Evolutionary conservation across 2,113 vertebrate genomes (phyloP).

Genomic region (Petaurus breviceps): DNA sequence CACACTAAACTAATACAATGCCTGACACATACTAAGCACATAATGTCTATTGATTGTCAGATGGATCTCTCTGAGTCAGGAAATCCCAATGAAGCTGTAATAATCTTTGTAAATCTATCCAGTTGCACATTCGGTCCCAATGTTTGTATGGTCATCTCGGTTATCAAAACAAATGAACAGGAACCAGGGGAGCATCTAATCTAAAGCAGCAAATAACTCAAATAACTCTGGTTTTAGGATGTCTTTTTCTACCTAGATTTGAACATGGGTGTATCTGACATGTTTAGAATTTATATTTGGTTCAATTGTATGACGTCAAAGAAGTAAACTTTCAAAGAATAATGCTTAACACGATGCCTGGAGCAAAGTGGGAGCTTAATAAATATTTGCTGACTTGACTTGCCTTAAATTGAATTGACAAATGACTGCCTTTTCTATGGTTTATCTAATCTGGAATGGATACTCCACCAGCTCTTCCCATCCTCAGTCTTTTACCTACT

Average conservation of each 20-base stretch:
- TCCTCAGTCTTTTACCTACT: not conserved
- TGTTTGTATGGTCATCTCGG: not conserved
- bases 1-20: not conserved
- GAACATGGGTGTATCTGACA: not conserved
- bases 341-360: not conserved
- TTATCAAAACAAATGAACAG: not conserved
- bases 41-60: not conserved
- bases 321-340: too few species aligned
- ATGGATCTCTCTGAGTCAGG: not conserved
- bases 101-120: not conserved
- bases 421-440: not conserved
- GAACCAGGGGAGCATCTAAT: not conserved
- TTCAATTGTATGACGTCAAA: not conserved
- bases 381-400: not conserved
- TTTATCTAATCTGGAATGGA: not conserved
- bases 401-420: not conserved
- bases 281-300: not conserved
- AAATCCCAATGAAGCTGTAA: not conserved
- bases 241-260: not conserved
- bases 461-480: not conserved
- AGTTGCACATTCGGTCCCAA: not conserved
- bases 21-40: not conserved
- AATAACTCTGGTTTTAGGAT: not conserved
- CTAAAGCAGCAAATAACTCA: not conserved
- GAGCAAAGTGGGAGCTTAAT: too few species aligned